Conservation (phyloP, 2,888 invertebrate species). For the Limulus polyphemus region DNA sequence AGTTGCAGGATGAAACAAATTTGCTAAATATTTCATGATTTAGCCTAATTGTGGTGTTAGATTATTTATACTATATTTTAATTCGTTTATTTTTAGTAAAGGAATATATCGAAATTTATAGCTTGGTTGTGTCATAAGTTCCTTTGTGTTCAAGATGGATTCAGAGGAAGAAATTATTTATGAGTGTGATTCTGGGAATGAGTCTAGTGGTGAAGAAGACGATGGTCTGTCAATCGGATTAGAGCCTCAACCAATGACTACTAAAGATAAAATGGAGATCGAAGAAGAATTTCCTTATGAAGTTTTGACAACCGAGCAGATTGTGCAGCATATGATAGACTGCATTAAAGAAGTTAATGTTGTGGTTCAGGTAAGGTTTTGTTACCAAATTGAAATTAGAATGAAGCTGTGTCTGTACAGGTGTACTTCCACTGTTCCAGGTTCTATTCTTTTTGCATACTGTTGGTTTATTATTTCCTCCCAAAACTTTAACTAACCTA, state of each 20-base stretch:
- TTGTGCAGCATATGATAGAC: slow-evolving; percentile 94
- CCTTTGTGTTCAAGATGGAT: slow-evolving; percentile 51
- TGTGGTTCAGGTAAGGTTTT: slow-evolving; percentile 47
- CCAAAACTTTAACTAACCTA: neutral
- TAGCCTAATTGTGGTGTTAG: no score
- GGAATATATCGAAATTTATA: no score
- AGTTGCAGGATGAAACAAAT: no score
- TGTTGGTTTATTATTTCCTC: neutral
- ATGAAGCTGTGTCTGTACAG: no score
- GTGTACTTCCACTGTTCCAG: slow-evolving; percentile 41
- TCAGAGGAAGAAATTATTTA: slow-evolving; percentile 81
- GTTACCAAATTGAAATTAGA: neutral
- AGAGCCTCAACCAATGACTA: slow-evolving; percentile 35
- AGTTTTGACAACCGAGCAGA: slow-evolving; percentile 87
- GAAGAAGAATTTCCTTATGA: slow-evolving; percentile 82
- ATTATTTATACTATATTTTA: no score
- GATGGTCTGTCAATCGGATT: slow-evolving; percentile 44
- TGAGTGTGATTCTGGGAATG: slow-evolving; percentile 73
- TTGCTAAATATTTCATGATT: no score
- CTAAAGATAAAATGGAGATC: slow-evolving; percentile 49
- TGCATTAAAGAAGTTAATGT: slow-evolving; percentile 93
- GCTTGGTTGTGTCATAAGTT: no score
- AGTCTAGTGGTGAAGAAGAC: slow-evolving; percentile 65
- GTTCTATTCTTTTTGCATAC: slow-evolving; percentile 5
- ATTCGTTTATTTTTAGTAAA: no score